Evolutionary conservation across 1,140 invertebrate species (phyloP), one percentile per base, ranked within the genome.

Genomic region (Nilaparvata lugens): DNA sequence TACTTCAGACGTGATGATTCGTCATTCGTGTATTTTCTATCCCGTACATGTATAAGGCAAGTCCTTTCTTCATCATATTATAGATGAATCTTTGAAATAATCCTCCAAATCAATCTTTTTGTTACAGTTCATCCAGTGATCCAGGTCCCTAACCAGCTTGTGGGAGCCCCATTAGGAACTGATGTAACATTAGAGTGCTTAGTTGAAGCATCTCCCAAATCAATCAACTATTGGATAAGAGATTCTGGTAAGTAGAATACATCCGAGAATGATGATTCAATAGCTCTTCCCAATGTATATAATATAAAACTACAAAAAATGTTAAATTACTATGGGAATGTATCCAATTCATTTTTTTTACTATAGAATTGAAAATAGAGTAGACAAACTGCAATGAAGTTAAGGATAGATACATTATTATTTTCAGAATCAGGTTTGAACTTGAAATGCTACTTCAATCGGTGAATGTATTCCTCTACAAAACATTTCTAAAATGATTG

Each of bases 101-200:
- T 35, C 13, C 13, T 35, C 1, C 7, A 11, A n/a, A 4, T 35
- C 3, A 35, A 6, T 52, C 53, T 64, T 57, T 57, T 9, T 25
- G 60, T 78, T 78, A 43, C 78, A 94, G 91, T 94, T 82, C 82
- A 88, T 71, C 91, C 91, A 13, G 83, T 89, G 64, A 91, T 93
- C 70, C 86, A 89, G 75, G 89, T 93, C 55, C 89, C 89, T 35
- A 93, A 91, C 79, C 89, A 93, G 78, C 77, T 93, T 69, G 85
- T 93, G 28, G 88, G 89, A 9, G 90, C 89, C 48, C 89, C 89
- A n/a, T 74, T 91, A 54, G 86, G 87, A 51, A 91, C 88, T 62
- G 86, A 93, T 72, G 89, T 95, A 58, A 86, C 85, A 13, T 77
- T 95, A 55, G 91, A 94, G 75, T 96, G 93, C 74, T 82, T 86